Conservation (phyloP, 2,888 invertebrate genomes). For the Synanthedon andrenaeformis region DNA sequence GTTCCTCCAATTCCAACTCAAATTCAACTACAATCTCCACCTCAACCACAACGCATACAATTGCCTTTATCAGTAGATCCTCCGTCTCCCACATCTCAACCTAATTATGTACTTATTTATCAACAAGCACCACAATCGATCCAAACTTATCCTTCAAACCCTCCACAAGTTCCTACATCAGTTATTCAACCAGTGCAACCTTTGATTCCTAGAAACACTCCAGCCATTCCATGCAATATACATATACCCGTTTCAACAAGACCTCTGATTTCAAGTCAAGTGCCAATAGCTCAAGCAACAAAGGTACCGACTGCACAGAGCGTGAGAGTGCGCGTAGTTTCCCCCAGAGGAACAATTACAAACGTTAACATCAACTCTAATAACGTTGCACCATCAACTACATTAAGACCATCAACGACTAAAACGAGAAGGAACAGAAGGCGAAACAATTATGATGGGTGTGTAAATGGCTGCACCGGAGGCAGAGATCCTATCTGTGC, state of each 20-base stretch:
- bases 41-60: not conserved
- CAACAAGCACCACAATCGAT: conserved; percentile 27
- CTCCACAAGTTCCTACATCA: not conserved
- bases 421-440: conserved; percentile 14
- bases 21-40: not conserved
- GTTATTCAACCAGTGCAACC: not conserved
- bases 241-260: not conserved
- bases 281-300: not conserved
- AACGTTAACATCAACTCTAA: conserved; percentile 37
- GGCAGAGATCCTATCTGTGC: conserved; percentile 47
- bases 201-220: not conserved
- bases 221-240: not conserved
- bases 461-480: conserved; percentile 40
- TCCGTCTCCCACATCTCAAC: conserved; percentile 4
- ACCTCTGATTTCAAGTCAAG: not conserved
- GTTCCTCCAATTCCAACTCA: not conserved
- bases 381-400: conserved; percentile 24
- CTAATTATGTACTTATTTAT: conserved; percentile 28
- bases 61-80: not conserved
- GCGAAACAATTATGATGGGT: conserved; percentile 42
- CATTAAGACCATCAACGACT: conserved; percentile 6
- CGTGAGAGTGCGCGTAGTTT: conserved; percentile 40
- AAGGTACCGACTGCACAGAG: conserved; percentile 7
- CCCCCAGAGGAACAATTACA: conserved; percentile 44
- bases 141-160: conserved; percentile 6